Conservation (phyloP, 2,888 invertebrate species). For the Erannis defoliaria region DNA sequence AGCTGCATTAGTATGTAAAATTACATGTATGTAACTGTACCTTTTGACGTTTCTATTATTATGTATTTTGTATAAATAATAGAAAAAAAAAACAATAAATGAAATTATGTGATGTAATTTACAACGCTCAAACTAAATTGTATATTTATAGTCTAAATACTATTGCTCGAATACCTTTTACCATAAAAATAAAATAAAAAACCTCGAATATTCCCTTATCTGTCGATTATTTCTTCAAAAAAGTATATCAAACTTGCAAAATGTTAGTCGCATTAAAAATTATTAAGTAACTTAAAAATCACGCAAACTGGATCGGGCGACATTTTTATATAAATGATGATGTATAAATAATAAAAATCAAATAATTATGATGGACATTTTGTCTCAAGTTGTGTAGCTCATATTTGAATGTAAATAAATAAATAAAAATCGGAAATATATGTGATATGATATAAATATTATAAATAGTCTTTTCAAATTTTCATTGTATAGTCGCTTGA, state of each 20-base stretch:
- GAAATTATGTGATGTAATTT: constrained; percentile 16
- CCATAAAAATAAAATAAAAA: background rate
- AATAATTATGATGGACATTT: constrained; percentile 5
- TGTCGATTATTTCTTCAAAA: background rate
- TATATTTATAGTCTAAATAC: constrained; percentile 3
- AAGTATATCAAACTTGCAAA: background rate
- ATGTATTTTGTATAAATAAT: constrained; percentile 12
- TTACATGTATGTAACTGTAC: background rate
- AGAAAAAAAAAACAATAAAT: background rate
- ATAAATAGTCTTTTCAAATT: background rate
- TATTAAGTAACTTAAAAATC: background rate
- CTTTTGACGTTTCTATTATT: constrained; percentile 2
- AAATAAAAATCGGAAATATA: background rate
- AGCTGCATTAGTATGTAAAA: background rate
- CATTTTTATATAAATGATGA: background rate
- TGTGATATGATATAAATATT: constrained; percentile 11
- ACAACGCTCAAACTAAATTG: constrained; percentile 14
- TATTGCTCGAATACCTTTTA: constrained; percentile 10
- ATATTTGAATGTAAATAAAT: constrained; percentile 8
- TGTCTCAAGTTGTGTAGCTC: constrained; percentile 1
- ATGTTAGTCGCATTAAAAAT: background rate
- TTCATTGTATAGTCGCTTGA: background rate
- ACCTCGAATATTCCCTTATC: constrained; percentile 3
- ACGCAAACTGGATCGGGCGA: background rate
- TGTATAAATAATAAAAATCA: constrained; percentile 3